phyloP scores from a whole-genome alignment of 2,888 invertebrate genomes.

The Pseudococcus longispinus region DNA sequence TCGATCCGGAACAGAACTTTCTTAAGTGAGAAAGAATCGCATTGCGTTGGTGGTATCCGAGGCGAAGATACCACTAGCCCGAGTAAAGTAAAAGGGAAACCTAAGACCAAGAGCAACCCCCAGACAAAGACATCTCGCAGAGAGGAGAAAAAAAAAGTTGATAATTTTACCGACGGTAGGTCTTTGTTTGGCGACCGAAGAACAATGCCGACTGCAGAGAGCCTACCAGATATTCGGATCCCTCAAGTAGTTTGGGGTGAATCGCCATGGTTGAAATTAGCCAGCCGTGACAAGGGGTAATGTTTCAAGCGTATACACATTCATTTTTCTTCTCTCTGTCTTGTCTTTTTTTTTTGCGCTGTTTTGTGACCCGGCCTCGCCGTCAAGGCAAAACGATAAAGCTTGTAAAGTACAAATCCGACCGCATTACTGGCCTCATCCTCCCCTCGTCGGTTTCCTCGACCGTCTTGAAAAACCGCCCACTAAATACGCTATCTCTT shows the following conservation, averaged over 20 bases:
- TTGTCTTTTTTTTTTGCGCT: neutral
- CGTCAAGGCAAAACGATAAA: neutral
- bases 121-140: neutral
- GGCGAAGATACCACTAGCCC: neutral
- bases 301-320: neutral
- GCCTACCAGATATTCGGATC: neutral
- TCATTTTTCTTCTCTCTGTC: neutral
- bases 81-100: neutral
- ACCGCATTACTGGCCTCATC: neutral
- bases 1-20: neutral
- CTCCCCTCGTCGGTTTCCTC: neutral
- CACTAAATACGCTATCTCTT: neutral
- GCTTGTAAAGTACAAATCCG: neutral
- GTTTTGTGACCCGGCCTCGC: neutral
- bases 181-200: slow-evolving; percentile 6
- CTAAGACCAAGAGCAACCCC: neutral
- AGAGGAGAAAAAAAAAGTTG: neutral
- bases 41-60: too few relatives aligned
- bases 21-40: neutral
- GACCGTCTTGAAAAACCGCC: neutral
- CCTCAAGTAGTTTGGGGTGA: neutral
- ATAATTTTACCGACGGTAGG: neutral
- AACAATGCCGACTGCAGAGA: neutral
- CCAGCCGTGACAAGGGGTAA: slow-evolving; percentile 25
- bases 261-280: neutral